Base-by-base conservation (phyloP, 2,113 vertebrate genomes). In the Hyla sarda region DNA sequence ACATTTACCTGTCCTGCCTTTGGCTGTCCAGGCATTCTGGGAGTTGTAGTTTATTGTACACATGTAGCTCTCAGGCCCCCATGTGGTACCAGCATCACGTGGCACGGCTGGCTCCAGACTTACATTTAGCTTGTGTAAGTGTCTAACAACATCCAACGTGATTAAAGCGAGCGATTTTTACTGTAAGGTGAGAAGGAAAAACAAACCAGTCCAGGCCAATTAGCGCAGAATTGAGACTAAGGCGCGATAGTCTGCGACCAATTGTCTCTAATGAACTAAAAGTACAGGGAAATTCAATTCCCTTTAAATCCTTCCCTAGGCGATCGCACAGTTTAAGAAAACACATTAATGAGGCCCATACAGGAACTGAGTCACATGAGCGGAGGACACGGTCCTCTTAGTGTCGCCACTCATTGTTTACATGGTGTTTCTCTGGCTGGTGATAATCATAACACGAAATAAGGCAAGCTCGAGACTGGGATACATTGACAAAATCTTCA, bases 301-400 rank as follows among this genome's bases (percentile, higher is more conserved):
- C 73, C 73, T 52, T 16, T 76, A 76, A 76, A 52, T 9, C 30
- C 47, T 50, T 75, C 73, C 73, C 73, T 50, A 75, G 73, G 73
- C n/a, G 73, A 48, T 76, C 45, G 17, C 73, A 52, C 47, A 3
- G n/a, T 76, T 50, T 52, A 76, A 76, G 73, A 47, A 76, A 76
- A 76, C 73, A 76, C 73, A 28, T 76, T 76, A 76, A 76, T 76
- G 50, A 52, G 47, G 25, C 25, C 25, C 73, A 14, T 50, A 25
- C 47, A 76, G 45, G 72, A 25, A 3, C 47, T 17, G 47, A 52
- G 17, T 48, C 73, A 32, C 73, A 47, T 7, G 30, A 76, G n/a
- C 47, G 3, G 8, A 41, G 41, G 41, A 41, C 5, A 7, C 11
- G 2, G 16, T 21, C 65, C 34, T 37, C 69, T 41, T 10, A 23